Conservation (phyloP, 2,888 invertebrate species). For the Hypena proboscidalis region DNA sequence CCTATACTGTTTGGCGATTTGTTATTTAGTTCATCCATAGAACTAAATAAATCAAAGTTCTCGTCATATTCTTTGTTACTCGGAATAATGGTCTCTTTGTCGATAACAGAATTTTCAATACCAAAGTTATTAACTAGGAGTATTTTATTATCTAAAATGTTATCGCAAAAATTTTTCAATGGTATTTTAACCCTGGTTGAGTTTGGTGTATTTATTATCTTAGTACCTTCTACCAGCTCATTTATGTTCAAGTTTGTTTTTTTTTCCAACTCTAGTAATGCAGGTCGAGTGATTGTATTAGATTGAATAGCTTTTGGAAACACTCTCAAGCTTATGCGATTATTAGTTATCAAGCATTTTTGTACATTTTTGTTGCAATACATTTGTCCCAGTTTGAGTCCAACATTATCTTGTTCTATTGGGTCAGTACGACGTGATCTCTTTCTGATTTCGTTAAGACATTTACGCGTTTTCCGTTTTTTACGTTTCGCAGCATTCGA, state of each 20-base stretch:
- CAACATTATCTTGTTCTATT: conserved; percentile 18
- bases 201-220: conserved; percentile 6
- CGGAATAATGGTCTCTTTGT: conserved; percentile 8
- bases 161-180: conserved; percentile 4
- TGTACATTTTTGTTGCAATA: conserved; percentile 31
- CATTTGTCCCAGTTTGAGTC: conserved; percentile 22
- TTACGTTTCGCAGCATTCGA: conserved; percentile 54
- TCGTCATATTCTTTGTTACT: conserved; percentile 9
- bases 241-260: conserved; percentile 30
- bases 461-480: conserved; percentile 69
- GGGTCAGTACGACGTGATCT: conserved; percentile 46
- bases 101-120: conserved; percentile 4
- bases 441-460: conserved; percentile 69
- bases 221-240: conserved; percentile 30
- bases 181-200: conserved; percentile 12
- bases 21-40: conserved; percentile 25
- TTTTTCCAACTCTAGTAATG: conserved; percentile 48
- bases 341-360: conserved; percentile 54
- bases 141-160: conserved; percentile 2
- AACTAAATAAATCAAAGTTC: conserved; percentile 42
- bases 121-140: conserved; percentile 4
- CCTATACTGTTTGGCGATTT: conserved; percentile 30
- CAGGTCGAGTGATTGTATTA: conserved; percentile 67
- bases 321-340: conserved; percentile 65
- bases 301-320: conserved; percentile 69